Base-by-base conservation (phyloP, 2,888 invertebrate genomes). In the Lucinisca nassula region DNA sequence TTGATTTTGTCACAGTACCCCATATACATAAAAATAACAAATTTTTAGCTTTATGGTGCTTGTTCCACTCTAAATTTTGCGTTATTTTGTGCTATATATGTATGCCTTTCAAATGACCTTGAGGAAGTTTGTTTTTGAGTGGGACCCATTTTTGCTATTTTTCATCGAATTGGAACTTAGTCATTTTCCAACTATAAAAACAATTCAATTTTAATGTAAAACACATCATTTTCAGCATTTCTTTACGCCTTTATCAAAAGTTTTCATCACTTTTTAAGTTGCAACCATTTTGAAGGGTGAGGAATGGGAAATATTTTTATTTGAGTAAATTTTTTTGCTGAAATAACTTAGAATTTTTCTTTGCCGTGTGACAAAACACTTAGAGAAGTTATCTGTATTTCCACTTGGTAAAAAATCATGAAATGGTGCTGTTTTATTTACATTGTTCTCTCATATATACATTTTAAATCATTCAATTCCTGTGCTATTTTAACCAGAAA, bases 71-170 rank as follows among this genome's bases (percentile, higher is more conserved):
- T 88, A 86, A 91, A 88, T 90, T 89, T 85, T 85, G 58, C 73
- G 58, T 86, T 67, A 85, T 88, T 90, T 40, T 73, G n/a, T 55
- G 83, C 82, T 70, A 74, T 49, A 75, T 27, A 58, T 40, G 49
- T 79, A 37, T 92, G 90, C 85, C 92, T 93, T 93, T 92, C 85
- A 90, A 83, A 85, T 94, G 92, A 92, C 90, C 93, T 91, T 92
- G 90, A 87, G 82, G 80, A 90, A 87, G 89, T 79, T 49, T 84
- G 85, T 61, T 91, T 94, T 90, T 86, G 79, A 83, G 79, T 82
- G 90, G 94, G 93, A 93, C 95, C 94, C 95, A 92, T 94, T 94
- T 95, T 94, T 88, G 92, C 89, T 92, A 94, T 88, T 93, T 95
- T 92, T 75, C 80, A 85, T 78, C 84, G 38, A 85, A 86, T 89